A percentile compares a stretch with the other conserved stretches of the same genome.
Evolutionary conservation across 2,888 invertebrate species (phyloP).

Genomic region (Acrobasis consociella): DNA sequence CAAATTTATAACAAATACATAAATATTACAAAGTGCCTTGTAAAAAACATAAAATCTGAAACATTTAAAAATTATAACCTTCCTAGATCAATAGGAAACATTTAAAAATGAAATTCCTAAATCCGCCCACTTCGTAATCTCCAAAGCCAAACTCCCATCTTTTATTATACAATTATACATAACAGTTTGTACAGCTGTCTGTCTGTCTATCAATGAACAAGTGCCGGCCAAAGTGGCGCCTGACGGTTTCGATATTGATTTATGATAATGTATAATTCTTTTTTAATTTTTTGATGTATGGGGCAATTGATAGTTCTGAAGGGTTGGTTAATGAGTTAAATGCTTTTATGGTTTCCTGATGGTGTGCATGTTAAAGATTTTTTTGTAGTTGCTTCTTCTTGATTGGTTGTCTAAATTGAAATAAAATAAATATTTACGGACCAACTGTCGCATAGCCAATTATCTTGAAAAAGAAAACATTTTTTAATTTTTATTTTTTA

Average conservation of each 20-base stretch:
- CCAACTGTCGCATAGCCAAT: too few relatives aligned
- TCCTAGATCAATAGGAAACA: too few relatives aligned
- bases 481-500: too few relatives aligned
- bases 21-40: too few relatives aligned
- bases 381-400: too few relatives aligned
- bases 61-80: too few relatives aligned
- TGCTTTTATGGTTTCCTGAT: not conserved
- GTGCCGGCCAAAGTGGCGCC: conserved; percentile 25
- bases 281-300: not conserved
- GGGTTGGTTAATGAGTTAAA: not conserved
- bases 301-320: not conserved
- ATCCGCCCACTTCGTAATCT: conserved; percentile 13
- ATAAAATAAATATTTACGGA: too few relatives aligned
- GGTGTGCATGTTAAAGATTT: not conserved
- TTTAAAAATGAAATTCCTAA: not conserved
- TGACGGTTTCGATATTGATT: conserved; percentile 41
- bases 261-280: conserved; percentile 23
- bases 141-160: conserved; percentile 9
- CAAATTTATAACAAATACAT: too few relatives aligned
- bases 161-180: conserved; percentile 20
- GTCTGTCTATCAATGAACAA: conserved; percentile 34
- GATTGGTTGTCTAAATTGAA: too few relatives aligned
- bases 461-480: too few relatives aligned
- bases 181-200: conserved; percentile 36
- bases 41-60: too few relatives aligned